A percentile compares a stretch with the other conserved stretches of the same genome.
These are phyloP conservation scores for Sycophila texana DNA, from an alignment of 2,888 invertebrate species.

Conservation along the genomic window DNA sequence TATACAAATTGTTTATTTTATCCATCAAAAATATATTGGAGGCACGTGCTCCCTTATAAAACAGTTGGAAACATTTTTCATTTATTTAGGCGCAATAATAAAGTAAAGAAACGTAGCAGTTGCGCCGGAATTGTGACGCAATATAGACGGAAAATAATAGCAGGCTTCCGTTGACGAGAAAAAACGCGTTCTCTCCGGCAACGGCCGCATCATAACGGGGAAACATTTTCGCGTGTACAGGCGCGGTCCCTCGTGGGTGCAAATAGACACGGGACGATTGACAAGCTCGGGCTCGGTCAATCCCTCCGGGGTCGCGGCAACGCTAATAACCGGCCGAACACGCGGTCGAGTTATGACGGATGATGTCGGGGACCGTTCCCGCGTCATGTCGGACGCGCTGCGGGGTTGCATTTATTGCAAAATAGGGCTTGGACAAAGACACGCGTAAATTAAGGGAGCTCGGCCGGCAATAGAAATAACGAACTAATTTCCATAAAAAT, in stretches of 20 bases:
- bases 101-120: too few relatives aligned
- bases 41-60: too few relatives aligned
- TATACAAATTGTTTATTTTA: too few relatives aligned
- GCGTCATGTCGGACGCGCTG: slow-evolving; percentile 32
- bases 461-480: background rate
- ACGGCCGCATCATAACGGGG: slow-evolving; percentile 4
- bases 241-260: background rate
- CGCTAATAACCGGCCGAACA: slow-evolving; percentile 66
- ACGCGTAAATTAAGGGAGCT: slow-evolving; percentile 9
- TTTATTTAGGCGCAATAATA: too few relatives aligned
- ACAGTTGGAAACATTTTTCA: too few relatives aligned
- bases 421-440: slow-evolving; percentile 6
- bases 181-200: slow-evolving; percentile 14
- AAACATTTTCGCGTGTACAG: slow-evolving; percentile 26
- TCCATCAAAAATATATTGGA: too few relatives aligned
- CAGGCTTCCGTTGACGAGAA: background rate
- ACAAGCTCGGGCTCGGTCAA: slow-evolving; percentile 54
- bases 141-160: too few relatives aligned
- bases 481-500: too few relatives aligned
- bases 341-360: slow-evolving; percentile 67
- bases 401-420: background rate
- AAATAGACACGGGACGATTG: slow-evolving; percentile 38
- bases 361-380: slow-evolving; percentile 63
- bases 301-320: slow-evolving; percentile 64
- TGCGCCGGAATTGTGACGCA: too few relatives aligned